Conservation (phyloP, 2,113 vertebrate species). For the Nothocercus nigrocapillus region DNA sequence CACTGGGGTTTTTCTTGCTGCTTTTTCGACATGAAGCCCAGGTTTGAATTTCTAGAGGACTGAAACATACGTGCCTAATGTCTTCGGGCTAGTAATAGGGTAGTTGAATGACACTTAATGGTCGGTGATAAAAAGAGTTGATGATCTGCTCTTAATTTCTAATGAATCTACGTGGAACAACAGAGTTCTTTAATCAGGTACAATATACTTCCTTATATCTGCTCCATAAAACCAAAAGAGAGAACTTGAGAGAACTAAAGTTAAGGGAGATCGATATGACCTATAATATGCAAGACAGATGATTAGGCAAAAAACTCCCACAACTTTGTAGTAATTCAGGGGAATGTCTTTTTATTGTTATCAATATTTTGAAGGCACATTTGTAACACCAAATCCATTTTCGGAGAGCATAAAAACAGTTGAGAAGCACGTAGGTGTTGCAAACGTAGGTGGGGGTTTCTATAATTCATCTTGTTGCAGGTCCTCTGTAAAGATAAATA, state of each 20-base stretch:
- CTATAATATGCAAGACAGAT: neutral
- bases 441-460: constrained; percentile 28
- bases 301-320: neutral
- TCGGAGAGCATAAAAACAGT: neutral
- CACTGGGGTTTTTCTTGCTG: neutral
- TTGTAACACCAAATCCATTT: constrained; percentile 29
- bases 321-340: neutral
- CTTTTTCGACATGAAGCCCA: neutral
- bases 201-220: neutral
- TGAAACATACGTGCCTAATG: neutral
- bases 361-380: constrained; percentile 34
- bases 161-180: neutral
- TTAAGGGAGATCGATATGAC: neutral
- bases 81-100: neutral
- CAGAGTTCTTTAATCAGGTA: neutral
- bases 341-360: constrained; percentile 30
- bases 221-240: neutral
- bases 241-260: neutral
- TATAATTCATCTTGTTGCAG: constrained; percentile 33
- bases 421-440: constrained; percentile 35
- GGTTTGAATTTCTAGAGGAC: constrained; percentile 3
- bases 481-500: constrained; percentile 39
- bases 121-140: neutral
- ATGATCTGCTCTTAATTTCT: neutral
- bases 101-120: neutral